Percentiles rank a stretch among this genome's conserved stretches.
These are phyloP conservation scores for Scaeva pyrastri DNA, from an alignment of 2,888 invertebrate species.

Conservation along the genomic window DNA sequence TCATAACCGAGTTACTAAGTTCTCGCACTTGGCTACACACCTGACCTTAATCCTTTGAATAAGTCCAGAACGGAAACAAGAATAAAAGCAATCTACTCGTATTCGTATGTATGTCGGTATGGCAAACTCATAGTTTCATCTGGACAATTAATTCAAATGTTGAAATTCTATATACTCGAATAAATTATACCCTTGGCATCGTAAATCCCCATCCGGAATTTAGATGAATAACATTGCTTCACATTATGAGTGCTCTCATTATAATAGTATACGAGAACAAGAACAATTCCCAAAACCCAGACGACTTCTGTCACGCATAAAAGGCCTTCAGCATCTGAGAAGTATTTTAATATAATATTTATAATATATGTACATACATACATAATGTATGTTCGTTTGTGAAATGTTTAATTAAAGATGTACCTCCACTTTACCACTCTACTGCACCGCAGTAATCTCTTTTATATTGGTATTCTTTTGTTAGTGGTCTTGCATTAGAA, in stretches of 20 bases:
- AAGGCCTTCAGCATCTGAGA: conserved; percentile 24
- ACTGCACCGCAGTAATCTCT: background rate
- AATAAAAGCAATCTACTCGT: conserved; percentile 3
- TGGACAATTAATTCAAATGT: conserved; percentile 42
- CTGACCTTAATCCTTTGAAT: conserved; percentile 35
- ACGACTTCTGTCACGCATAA: conserved; percentile 40
- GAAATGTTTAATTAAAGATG: conserved; percentile 28
- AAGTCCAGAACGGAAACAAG: background rate
- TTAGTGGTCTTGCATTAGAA: background rate
- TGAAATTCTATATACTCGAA: conserved; percentile 36
- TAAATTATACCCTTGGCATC: conserved; percentile 49
- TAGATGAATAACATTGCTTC: conserved; percentile 14
- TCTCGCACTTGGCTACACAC: conserved; percentile 9
- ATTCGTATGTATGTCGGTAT: too few relatives aligned
- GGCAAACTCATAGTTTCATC: too few relatives aligned
- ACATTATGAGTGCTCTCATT: conserved; percentile 15
- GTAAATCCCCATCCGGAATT: conserved; percentile 35
- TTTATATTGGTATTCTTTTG: background rate
- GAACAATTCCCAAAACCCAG: conserved; percentile 14
- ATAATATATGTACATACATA: background rate
- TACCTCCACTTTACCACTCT: background rate
- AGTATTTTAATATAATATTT: background rate
- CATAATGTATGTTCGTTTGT: too few relatives aligned
- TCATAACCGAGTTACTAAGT: background rate
- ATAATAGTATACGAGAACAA: too few relatives aligned